Conservation (phyloP, 2,797 vertebrate genomes). For the Neosilurus mollespiculum region DNA sequence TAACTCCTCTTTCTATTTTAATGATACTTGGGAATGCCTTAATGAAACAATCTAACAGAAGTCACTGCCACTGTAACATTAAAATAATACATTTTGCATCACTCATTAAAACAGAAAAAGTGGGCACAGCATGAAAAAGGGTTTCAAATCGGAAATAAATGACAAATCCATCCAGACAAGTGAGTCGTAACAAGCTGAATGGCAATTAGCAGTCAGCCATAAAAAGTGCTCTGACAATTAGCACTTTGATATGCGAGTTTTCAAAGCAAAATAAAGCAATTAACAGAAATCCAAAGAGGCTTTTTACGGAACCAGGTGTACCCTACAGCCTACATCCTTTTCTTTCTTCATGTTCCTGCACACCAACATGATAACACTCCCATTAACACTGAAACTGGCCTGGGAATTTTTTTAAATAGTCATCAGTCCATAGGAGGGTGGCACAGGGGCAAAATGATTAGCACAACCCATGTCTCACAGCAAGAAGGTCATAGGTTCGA, state of each 20-base stretch:
- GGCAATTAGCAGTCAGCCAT: constrained; percentile 52
- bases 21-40: background rate
- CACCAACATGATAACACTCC: background rate
- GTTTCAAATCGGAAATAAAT: constrained; percentile 39
- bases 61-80: background rate
- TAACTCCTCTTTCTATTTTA: background rate
- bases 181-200: constrained; percentile 43
- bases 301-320: constrained; percentile 14
- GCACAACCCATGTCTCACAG: too few species aligned
- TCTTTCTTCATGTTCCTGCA: background rate
- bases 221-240: constrained; percentile 60
- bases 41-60: background rate
- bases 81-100: background rate
- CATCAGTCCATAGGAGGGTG: too few species aligned
- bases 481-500: too few species aligned
- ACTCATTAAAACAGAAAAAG: background rate
- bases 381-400: background rate
- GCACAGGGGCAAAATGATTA: too few species aligned
- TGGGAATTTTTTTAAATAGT: background rate
- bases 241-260: constrained; percentile 57
- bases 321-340: background rate
- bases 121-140: constrained; percentile 9
- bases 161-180: constrained; percentile 42
- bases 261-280: constrained; percentile 54
- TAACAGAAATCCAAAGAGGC: constrained; percentile 46